These are phyloP conservation scores for Leptopilina myrica DNA, from an alignment of 2,888 invertebrate species.

Conservation along the genomic window DNA sequence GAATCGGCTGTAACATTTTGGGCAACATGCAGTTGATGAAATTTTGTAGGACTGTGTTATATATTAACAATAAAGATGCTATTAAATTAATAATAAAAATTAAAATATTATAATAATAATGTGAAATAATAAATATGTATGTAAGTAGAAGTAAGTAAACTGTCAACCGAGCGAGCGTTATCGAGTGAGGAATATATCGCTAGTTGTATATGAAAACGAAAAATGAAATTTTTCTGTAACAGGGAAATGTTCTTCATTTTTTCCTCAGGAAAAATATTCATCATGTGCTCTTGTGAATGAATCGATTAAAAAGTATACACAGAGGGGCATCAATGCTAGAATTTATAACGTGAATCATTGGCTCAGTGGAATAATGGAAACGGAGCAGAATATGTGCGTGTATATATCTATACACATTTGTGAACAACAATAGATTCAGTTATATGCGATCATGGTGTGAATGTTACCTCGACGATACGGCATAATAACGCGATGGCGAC, in stretches of 20 bases:
- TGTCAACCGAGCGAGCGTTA: too few species aligned
- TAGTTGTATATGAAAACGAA: too few species aligned
- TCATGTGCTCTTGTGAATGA: not conserved
- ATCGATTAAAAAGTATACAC: not conserved
- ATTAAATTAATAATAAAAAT: too few species aligned
- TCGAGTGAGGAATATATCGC: too few species aligned
- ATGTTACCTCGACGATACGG: constrained; percentile 32
- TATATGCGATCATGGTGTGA: constrained; percentile 30
- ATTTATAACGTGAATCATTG: not conserved
- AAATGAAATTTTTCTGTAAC: too few species aligned
- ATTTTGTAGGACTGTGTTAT: too few species aligned
- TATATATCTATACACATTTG: not conserved
- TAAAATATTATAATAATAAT: too few species aligned
- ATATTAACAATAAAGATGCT: too few species aligned
- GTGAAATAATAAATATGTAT: too few species aligned
- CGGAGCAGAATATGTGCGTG: constrained; percentile 14
- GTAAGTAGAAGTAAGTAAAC: too few species aligned
- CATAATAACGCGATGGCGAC: constrained; percentile 31
- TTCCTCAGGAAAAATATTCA: not conserved
- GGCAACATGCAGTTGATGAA: too few species aligned
- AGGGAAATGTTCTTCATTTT: not conserved
- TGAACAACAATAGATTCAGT: constrained; percentile 36
- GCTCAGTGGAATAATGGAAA: constrained; percentile 14
- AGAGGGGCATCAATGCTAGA: not conserved
- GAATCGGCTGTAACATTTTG: too few species aligned